phyloP scores from a whole-genome alignment of 2,888 invertebrate genomes.

The Drosophila meridionalis region DNA sequence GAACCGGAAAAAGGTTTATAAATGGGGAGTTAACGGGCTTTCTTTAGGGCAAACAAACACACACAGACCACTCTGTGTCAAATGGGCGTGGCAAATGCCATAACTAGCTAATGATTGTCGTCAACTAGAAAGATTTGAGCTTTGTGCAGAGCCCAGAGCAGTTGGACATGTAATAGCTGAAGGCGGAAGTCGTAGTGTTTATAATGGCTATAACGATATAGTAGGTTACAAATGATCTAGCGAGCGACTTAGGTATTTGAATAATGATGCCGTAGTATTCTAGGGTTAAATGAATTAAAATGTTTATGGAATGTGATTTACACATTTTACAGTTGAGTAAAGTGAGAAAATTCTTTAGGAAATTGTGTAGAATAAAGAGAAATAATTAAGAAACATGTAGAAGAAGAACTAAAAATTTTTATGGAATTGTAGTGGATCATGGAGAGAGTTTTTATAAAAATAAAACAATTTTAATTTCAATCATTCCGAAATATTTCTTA shows the following conservation, averaged over 20 bases:
- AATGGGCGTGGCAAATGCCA: conserved; percentile 41
- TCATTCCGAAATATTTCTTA: no score
- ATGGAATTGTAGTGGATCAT: neutral
- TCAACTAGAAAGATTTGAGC: conserved; percentile 24
- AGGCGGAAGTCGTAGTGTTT: conserved; percentile 22
- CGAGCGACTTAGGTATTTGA: neutral
- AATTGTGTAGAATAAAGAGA: neutral
- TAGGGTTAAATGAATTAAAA: neutral
- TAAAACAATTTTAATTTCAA: neutral
- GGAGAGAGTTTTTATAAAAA: neutral
- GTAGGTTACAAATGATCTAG: conserved; percentile 7
- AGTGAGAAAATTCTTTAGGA: neutral
- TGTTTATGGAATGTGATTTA: neutral
- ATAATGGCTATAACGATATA: conserved; percentile 2
- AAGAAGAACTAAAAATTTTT: neutral
- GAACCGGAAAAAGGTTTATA: conserved; percentile 65
- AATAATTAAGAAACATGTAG: no score
- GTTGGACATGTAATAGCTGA: conserved; percentile 13
- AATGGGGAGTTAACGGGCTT: conserved; percentile 61
- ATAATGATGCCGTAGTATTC: neutral
- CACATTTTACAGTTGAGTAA: neutral
- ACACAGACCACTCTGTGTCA: conserved; percentile 10
- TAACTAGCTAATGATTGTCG: conserved; percentile 54
- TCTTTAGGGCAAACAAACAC: conserved; percentile 46
- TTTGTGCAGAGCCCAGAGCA: conserved; percentile 6